These are phyloP conservation scores for Vulpes vulpes DNA, from an alignment of 2,113 vertebrate genomes.

Conservation along the genomic window DNA sequence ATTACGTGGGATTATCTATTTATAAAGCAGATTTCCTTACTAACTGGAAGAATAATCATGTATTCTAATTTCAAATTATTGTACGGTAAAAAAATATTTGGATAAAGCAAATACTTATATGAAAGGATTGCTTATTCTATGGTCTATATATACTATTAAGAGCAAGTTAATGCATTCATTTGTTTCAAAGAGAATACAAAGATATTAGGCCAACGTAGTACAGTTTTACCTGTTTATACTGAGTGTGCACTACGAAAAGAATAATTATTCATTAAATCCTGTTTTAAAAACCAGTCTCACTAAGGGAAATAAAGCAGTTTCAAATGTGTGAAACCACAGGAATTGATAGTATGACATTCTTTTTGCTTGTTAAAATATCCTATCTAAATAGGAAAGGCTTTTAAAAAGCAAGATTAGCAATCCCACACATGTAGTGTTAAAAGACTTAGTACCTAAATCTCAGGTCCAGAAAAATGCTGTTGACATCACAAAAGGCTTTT, in stretches of 20 bases:
- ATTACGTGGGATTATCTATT: not conserved
- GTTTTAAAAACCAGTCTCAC: not conserved
- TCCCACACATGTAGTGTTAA: not conserved
- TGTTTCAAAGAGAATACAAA: conserved; percentile 84
- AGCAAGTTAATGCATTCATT: conserved; percentile 83
- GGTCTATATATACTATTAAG: conserved; percentile 82
- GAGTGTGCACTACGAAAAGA: conserved; percentile 53
- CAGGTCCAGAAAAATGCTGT: not conserved
- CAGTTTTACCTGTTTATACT: conserved; percentile 80
- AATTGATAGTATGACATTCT: conserved; percentile 1
- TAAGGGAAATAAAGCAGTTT: not conserved
- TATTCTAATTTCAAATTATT: conserved; percentile 44
- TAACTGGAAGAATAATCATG: not conserved
- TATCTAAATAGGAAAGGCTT: conserved; percentile 9
- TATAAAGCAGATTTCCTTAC: not conserved
- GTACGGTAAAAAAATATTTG: conserved; percentile 70
- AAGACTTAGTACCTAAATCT: conserved; percentile 27
- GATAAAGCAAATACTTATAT: conserved; percentile 61
- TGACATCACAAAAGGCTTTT: not conserved
- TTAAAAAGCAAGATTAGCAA: conserved; percentile 33
- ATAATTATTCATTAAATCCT: conserved; percentile 31
- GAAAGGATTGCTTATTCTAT: conserved; percentile 76
- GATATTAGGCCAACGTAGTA: conserved; percentile 83
- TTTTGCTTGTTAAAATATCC: conserved; percentile 28
- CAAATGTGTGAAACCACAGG: not conserved